A percentile compares a stretch with the other conserved stretches of the same genome.
phyloP scores from a whole-genome alignment of 2,888 invertebrate genomes.

The Andricus curvator region DNA sequence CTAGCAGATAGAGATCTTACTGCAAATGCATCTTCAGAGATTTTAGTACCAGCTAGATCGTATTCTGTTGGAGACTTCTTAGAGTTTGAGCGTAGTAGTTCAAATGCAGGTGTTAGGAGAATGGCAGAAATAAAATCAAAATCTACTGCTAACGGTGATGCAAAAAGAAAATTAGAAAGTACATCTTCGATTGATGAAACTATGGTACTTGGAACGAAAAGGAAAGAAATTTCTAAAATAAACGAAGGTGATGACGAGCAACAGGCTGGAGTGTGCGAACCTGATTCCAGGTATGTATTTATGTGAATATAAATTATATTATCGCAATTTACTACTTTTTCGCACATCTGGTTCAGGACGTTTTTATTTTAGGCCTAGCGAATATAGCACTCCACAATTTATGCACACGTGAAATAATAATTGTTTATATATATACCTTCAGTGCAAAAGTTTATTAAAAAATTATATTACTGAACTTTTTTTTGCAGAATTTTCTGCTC shows the following conservation, averaged over 20 bases:
- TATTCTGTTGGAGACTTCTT: slow-evolving; percentile 88
- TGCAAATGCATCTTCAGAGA: slow-evolving; percentile 71
- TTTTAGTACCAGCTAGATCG: slow-evolving; percentile 78
- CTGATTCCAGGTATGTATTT: slow-evolving; percentile 63
- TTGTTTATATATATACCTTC: no score
- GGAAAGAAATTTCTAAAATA: slow-evolving; percentile 82
- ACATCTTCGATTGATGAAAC: slow-evolving; percentile 86
- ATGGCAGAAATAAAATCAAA: slow-evolving; percentile 80
- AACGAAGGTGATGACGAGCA: slow-evolving; percentile 69
- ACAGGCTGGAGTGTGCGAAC: slow-evolving; percentile 66
- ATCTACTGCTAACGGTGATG: slow-evolving; percentile 80
- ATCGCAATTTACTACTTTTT: neutral
- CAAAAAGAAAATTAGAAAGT: slow-evolving; percentile 87
- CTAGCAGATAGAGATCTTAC: slow-evolving; percentile 68
- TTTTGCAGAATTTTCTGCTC: no score
- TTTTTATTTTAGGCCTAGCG: no score
- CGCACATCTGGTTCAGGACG: no score
- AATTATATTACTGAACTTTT: no score
- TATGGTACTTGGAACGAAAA: slow-evolving; percentile 74
- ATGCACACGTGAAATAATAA: no score
- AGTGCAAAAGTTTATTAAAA: no score
- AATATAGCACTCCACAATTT: no score
- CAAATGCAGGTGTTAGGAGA: slow-evolving; percentile 87
- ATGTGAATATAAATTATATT: neutral
- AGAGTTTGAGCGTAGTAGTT: slow-evolving; percentile 85